These are phyloP conservation scores for Terrapene triunguis DNA, from an alignment of 2,113 vertebrate genomes.

Conservation along the genomic window DNA sequence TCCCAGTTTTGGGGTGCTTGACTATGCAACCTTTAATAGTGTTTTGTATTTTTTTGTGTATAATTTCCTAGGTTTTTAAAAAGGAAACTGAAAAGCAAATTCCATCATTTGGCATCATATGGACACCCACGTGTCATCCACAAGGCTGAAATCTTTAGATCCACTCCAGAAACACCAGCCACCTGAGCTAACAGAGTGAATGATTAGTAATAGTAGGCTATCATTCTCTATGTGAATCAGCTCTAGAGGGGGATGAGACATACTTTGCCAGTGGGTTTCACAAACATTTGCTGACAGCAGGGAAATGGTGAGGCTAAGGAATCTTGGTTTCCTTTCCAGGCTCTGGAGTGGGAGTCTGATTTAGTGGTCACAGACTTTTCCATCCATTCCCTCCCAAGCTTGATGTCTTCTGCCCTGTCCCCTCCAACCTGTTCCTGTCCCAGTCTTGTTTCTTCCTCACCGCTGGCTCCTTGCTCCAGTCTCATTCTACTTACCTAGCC, in stretches of 20 bases:
- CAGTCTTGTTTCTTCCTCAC: neutral
- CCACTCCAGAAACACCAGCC: neutral
- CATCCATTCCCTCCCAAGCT: neutral
- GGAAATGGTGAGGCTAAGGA: neutral
- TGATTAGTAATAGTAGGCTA: neutral
- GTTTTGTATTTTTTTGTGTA: neutral
- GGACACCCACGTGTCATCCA: neutral
- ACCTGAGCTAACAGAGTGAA: neutral
- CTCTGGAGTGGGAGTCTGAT: neutral
- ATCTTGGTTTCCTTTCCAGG: neutral
- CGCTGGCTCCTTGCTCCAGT: neutral
- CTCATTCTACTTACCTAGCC: neutral
- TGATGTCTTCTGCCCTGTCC: neutral
- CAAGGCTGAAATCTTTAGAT: neutral
- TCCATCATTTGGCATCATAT: neutral
- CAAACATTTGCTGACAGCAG: neutral
- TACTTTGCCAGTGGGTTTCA: neutral
- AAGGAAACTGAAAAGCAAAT: neutral
- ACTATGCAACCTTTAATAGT: neutral
- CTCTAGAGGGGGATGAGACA: neutral
- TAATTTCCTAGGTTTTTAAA: neutral
- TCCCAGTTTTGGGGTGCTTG: neutral
- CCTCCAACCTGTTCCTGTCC: neutral
- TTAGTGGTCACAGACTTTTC: neutral
- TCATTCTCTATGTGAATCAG: conserved; percentile 45